Percentiles rank a stretch among this genome's conserved stretches.
These are phyloP conservation scores for Rosalia funebris DNA, from an alignment of 2,888 invertebrate genomes.

Conservation along the genomic window DNA sequence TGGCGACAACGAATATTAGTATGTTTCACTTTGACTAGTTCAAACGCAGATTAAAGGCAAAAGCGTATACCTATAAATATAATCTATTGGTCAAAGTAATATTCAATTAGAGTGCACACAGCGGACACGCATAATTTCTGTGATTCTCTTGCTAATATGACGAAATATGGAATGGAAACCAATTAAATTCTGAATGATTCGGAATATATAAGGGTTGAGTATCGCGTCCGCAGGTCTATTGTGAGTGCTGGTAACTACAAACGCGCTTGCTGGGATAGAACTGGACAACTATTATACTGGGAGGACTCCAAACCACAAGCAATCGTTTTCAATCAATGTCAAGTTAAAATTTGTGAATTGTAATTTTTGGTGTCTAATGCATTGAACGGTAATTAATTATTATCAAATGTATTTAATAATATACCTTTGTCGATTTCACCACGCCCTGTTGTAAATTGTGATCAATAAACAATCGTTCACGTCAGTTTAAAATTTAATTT, in stretches of 20 bases:
- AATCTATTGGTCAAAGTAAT: constrained; percentile 55
- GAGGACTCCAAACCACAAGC: no score
- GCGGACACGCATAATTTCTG: constrained; percentile 47
- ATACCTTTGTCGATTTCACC: no score
- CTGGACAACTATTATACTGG: not conserved
- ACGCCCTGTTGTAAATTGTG: no score
- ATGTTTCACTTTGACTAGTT: constrained; percentile 41
- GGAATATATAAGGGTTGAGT: constrained; percentile 15
- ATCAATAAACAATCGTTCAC: no score
- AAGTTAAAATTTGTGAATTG: no score
- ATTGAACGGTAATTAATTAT: no score
- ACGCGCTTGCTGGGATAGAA: not conserved
- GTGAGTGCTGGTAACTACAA: constrained; percentile 36
- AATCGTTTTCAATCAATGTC: no score
- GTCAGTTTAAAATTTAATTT: no score
- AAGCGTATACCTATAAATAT: constrained; percentile 47
- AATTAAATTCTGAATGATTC: constrained; percentile 59
- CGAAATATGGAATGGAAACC: constrained; percentile 59
- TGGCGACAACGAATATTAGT: constrained; percentile 35
- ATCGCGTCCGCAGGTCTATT: constrained; percentile 23
- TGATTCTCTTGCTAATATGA: constrained; percentile 51
- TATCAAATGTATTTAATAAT: no score
- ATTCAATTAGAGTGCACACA: constrained; percentile 53
- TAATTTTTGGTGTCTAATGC: no score
- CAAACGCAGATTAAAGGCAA: constrained; percentile 38